Evolutionary conservation across 2,888 invertebrate species (phyloP).

Genomic region (Tachystola acroxantha): DNA sequence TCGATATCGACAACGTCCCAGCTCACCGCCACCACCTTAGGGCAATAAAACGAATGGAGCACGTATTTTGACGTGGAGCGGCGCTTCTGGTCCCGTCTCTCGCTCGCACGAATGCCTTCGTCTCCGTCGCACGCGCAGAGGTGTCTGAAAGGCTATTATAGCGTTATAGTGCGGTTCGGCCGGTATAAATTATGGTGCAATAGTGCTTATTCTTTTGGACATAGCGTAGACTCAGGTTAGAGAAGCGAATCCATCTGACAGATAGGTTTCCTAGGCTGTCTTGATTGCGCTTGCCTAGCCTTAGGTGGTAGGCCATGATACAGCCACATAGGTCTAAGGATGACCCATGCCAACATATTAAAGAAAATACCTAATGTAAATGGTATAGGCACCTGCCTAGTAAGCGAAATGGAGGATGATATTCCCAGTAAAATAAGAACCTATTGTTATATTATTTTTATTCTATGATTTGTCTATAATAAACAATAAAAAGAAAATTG

Average conservation of each 20-base stretch:
- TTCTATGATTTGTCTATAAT: no score
- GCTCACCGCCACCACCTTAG: slow-evolving; percentile 43
- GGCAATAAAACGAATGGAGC: slow-evolving; percentile 77
- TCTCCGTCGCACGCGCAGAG: slow-evolving; percentile 51
- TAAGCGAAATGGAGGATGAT: no score
- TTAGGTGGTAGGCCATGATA: no score
- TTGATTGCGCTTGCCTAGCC: no score
- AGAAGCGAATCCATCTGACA: slow-evolving; percentile 48
- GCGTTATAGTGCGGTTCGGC: slow-evolving; percentile 58
- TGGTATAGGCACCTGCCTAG: no score
- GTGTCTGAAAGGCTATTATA: slow-evolving; percentile 73
- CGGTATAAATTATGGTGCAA: slow-evolving; percentile 74
- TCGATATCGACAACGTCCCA: slow-evolving; percentile 44
- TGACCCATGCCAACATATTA: no score
- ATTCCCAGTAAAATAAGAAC: no score
- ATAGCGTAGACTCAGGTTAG: slow-evolving; percentile 41
- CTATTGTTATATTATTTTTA: no score
- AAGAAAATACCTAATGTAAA: no score
- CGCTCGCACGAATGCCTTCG: slow-evolving; percentile 35
- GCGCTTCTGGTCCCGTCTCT: slow-evolving; percentile 71
- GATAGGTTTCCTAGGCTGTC: slow-evolving; percentile 42
- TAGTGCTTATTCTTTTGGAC: slow-evolving; percentile 65
- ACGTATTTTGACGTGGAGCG: slow-evolving; percentile 78
- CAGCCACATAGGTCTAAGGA: no score
- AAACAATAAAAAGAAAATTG: no score